phyloP scores from a whole-genome alignment of 1,140 invertebrate genomes.

The Cheumatopsyche charites region DNA sequence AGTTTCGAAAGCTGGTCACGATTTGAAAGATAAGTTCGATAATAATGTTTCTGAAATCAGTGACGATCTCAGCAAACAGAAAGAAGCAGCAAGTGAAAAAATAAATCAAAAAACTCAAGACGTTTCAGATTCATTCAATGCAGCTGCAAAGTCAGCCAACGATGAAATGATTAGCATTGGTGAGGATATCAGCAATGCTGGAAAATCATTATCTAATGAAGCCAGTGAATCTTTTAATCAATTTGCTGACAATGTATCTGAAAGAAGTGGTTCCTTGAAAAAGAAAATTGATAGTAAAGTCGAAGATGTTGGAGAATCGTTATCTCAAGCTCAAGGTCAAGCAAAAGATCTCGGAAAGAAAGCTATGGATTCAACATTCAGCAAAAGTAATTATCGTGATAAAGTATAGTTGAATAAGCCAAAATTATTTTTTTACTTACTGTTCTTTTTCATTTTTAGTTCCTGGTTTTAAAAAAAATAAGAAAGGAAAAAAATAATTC shows the following conservation, averaged over 20 bases:
- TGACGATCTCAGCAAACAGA: conserved; percentile 28
- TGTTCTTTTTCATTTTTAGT: conserved; percentile 2
- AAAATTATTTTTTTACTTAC: background rate
- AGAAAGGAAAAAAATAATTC: conserved; percentile 31
- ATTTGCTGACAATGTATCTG: background rate
- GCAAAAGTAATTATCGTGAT: conserved; percentile 27
- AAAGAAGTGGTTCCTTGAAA: background rate
- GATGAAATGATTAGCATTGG: background rate
- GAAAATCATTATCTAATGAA: conserved; percentile 3
- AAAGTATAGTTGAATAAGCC: no score
- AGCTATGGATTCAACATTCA: conserved; percentile 22
- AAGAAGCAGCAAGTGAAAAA: conserved; percentile 48
- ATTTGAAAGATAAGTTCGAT: background rate
- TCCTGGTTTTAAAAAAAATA: conserved; percentile 29
- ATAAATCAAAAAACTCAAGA: background rate
- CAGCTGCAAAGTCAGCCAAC: background rate
- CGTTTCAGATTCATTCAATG: background rate
- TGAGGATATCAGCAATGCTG: background rate
- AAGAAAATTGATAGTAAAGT: conserved; percentile 13
- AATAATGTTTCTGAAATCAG: conserved; percentile 4
- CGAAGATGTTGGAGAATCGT: background rate
- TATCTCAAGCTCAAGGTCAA: conserved; percentile 20
- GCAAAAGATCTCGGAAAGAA: conserved; percentile 24
- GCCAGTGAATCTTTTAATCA: background rate
- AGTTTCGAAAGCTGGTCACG: background rate